A percentile compares a stretch with the other conserved stretches of the same genome.
Evolutionary conservation across 92 coral and sea anemone genomes (phyloP).

Genomic region (Zoanthus sociatus): DNA sequence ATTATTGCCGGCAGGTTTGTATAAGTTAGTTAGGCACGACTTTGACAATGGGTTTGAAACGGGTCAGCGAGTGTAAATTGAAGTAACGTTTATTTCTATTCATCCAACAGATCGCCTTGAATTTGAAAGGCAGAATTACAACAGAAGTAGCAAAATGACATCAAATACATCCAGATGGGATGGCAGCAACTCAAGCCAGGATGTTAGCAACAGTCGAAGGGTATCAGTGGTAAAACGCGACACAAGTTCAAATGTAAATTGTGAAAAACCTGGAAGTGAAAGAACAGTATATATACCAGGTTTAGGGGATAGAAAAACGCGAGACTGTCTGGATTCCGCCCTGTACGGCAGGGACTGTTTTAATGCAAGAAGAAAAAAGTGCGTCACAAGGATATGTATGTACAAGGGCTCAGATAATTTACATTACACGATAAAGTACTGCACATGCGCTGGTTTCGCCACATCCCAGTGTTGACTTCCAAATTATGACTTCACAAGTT

Average conservation of each 20-base stretch:
- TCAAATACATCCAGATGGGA: not conserved
- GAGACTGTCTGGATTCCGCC: slow-evolving; percentile 15
- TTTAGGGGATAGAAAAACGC: not conserved
- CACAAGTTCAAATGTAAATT: not conserved
- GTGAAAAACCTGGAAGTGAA: not conserved
- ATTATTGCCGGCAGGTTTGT: no score
- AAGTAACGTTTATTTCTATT: not conserved
- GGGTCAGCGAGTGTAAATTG: not conserved
- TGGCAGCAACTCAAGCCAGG: not conserved
- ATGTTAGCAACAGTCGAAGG: not conserved
- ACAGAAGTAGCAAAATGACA: not conserved
- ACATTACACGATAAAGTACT: not conserved
- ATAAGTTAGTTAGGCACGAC: no score
- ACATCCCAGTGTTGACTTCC: no score
- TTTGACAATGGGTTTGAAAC: not conserved
- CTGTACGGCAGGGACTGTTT: slow-evolving; percentile 7
- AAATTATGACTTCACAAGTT: no score
- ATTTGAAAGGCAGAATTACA: not conserved
- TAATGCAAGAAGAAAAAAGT: not conserved
- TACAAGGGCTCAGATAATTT: not conserved
- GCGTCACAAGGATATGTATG: not conserved
- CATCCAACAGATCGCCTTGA: not conserved
- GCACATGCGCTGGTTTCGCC: not conserved
- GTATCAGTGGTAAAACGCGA: slow-evolving; percentile 17
- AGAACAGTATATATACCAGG: slow-evolving; percentile 3